Conservation (phyloP, 2,113 vertebrate species). For the Carlito syrichta region DNA sequence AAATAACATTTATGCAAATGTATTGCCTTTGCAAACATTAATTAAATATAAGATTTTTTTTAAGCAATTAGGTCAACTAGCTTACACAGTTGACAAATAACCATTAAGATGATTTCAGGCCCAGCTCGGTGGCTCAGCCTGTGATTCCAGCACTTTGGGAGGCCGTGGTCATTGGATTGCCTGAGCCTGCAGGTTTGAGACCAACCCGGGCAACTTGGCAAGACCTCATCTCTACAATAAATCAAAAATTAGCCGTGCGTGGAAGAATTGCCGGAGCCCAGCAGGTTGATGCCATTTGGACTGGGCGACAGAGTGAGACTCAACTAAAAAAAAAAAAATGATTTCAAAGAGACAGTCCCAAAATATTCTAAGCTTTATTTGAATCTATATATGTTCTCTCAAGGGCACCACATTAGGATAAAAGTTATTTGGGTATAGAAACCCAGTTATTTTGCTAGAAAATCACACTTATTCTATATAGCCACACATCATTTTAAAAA, state of each 20-base stretch:
- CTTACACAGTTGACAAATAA: background rate
- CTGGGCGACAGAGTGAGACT: too few species aligned
- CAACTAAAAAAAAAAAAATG: too few species aligned
- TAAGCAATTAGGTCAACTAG: background rate
- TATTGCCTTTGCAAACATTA: background rate
- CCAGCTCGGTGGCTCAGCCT: too few species aligned
- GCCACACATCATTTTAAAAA: background rate
- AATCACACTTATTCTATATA: background rate
- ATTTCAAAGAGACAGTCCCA: background rate
- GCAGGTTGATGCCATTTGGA: too few species aligned
- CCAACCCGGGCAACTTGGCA: too few species aligned
- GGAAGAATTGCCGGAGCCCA: too few species aligned
- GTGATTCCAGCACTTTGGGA: too few species aligned
- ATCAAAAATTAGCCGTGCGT: too few species aligned
- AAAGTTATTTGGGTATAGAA: background rate
- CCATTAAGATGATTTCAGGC: background rate
- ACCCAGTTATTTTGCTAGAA: background rate
- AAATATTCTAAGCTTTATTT: constrained; percentile 31
- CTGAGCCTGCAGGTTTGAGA: too few species aligned
- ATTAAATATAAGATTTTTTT: background rate
- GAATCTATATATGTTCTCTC: background rate
- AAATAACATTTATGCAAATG: background rate
- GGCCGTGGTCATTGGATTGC: too few species aligned
- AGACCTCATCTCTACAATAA: too few species aligned
- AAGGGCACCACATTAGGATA: background rate